These are phyloP conservation scores for Phthorimaea operculella DNA, from an alignment of 1,140 invertebrate species.

Conservation along the genomic window DNA sequence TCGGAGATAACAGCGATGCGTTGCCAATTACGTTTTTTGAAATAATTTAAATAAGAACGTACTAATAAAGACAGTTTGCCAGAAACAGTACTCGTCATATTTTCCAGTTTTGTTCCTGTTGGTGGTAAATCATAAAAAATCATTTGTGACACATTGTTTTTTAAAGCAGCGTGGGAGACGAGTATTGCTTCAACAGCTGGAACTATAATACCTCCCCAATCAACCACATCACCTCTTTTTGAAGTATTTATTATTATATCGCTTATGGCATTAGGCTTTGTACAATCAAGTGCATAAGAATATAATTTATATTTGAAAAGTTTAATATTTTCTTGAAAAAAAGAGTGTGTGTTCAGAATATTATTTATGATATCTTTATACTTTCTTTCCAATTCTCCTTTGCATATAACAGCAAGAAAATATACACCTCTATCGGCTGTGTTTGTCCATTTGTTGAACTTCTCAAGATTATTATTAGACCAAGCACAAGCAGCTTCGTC, in stretches of 20 bases:
- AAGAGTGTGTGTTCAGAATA: no score
- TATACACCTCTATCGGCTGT: background rate
- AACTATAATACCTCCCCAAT: no score
- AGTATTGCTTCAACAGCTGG: no score
- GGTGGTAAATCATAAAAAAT: background rate
- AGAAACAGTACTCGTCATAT: background rate
- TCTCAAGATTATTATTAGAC: background rate
- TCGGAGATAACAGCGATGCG: background rate
- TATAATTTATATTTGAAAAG: no score
- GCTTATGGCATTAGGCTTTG: no score
- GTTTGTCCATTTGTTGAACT: background rate
- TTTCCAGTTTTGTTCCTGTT: background rate
- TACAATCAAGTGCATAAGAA: no score
- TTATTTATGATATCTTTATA: background rate
- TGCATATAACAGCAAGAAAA: background rate
- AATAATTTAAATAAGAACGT: background rate
- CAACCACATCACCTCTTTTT: no score
- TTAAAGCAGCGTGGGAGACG: no score
- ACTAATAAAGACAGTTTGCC: background rate
- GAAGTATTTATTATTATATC: no score
- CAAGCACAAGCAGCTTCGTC: background rate
- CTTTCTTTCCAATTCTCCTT: background rate
- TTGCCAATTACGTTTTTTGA: background rate
- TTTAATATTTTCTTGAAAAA: no score
- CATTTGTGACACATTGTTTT: background rate